phyloP scores from a whole-genome alignment of 1,140 invertebrate species.

The Drosophila grimshawi region DNA sequence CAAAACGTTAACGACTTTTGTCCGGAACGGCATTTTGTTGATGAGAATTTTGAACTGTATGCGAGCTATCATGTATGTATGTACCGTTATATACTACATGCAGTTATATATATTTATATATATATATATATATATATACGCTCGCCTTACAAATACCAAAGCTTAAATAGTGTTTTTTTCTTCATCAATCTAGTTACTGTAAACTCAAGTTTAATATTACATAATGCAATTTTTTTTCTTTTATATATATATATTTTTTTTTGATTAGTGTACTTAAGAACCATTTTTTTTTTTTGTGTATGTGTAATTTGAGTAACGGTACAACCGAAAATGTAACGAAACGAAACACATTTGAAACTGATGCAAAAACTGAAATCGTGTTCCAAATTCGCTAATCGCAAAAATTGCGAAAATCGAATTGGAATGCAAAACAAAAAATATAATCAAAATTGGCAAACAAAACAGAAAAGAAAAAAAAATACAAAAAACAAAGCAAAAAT shows the following conservation, averaged over 20 bases:
- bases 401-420: not conserved
- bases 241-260: constrained; percentile 32
- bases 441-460: constrained; percentile 48
- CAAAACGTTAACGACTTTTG: constrained; percentile 1
- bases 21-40: not conserved
- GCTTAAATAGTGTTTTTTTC: constrained; percentile 57
- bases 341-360: constrained; percentile 3
- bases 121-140: not conserved
- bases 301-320: constrained; percentile 15
- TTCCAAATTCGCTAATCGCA: constrained; percentile 7
- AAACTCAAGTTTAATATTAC: not conserved
- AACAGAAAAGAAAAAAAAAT: not conserved
- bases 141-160: constrained; percentile 71
- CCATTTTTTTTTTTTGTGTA: not conserved
- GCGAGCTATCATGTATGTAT: constrained; percentile 1
- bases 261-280: constrained; percentile 37
- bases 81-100: too few relatives aligned
- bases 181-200: constrained; percentile 3
- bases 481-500: too few relatives aligned
- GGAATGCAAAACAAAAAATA: constrained; percentile 6
- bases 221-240: constrained; percentile 28
- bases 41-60: constrained; percentile 36
- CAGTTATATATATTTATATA: too few relatives aligned
- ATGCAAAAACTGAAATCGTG: not conserved
- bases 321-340: constrained; percentile 17